Base-by-base conservation (phyloP, 2,888 invertebrate species). In the Abscondita cerata region DNA sequence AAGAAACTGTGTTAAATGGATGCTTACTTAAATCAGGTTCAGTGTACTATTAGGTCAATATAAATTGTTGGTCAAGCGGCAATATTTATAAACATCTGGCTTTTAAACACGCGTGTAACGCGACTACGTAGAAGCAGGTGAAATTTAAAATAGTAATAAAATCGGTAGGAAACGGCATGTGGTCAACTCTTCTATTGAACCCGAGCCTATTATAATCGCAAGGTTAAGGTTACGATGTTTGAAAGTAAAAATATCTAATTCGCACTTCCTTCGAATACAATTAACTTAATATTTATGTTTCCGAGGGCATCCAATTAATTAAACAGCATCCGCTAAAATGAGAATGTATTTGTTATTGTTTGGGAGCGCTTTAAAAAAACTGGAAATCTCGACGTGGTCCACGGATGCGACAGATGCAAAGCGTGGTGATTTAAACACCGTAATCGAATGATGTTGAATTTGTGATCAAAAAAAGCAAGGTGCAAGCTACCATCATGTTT, bases 361-460 rank as follows among this genome's bases (percentile, higher is more conserved):
- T 36, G 13, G 1, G 16, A n/a, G 44, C 16, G 16, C 44, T 44
- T 44, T 44, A 44, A 44, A 44, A 3, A 38, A 41, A 16, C 16
- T 12, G 31, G 36, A 18, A 18, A 44, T 44, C 44, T 56, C 2
- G 51, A 47, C 44, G 12, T 62, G 63, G 63, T 59, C 63, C 58
- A 62, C 12, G n/a, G 56, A 13, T 16, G 57, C 57, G 57, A 67
- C 70, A 70, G 68, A 66, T 70, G 70, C 65, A 54, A 31, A 65
- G 64, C 68, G 67, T 65, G 68, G 68, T 63, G 68, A 70, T 70
- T 70, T 70, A 68, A 70, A 62, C 52, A 61, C 67, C 62, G 64
- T 69, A 71, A 71, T 71, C 71, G 69, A 68, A 63, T 64, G 65
- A 72, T 73, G 73, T 72, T 72, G 69, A 68, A 69, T 68, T n/a